Base-by-base conservation (phyloP, 2,113 vertebrate genomes). In the Hydrochoerus hydrochaeris region DNA sequence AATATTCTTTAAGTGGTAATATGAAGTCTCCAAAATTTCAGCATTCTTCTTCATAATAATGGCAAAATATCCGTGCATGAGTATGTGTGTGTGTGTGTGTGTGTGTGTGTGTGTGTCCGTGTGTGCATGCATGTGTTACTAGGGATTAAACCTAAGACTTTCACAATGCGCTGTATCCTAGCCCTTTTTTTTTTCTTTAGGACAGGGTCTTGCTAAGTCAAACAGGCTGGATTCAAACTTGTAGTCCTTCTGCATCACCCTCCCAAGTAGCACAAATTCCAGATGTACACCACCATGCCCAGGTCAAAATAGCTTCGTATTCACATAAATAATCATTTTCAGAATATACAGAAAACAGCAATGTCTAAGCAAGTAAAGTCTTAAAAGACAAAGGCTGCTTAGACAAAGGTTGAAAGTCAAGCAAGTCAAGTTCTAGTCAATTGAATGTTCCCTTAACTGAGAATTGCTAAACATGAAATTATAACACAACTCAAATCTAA, bases 401-500 rank as follows among this genome's bases (percentile, higher is more conserved):
- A 82, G n/a, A n/a, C n/a, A 82, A 75, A 69, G 38, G 81, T 63
- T 80, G 57, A 93, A 90, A 92, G 14, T 94, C 13, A 82, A 85
- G n/a, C n/a, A 49, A 85, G 32, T 20, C n/a, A 49, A 85, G 32
- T 20, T 85, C 35, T 80, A 65, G 41, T 67, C 41, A 54, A 38
- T 63, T 22, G 3, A 95, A 85, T 44, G 10, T 49, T 86, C 71
- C 92, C 35, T 86, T 92, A 78, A 80, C 22, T 96, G 54, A 90
- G 26, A 97, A 75, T 82, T 96, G 5, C 49, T 84, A 86, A 96
- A 93, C 44, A 93, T 73, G 57, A 49, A 96, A 69, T 94, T 89
- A 35, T 44, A 92, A 60, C 46, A 96, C 44, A 95, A 95, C 32
- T 69, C 44, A 90, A 94, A 94, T 94, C 41, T 93, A 96, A 94